Evolutionary conservation across 2,888 invertebrate species (phyloP).

Genomic region (Cheilosia soror): DNA sequence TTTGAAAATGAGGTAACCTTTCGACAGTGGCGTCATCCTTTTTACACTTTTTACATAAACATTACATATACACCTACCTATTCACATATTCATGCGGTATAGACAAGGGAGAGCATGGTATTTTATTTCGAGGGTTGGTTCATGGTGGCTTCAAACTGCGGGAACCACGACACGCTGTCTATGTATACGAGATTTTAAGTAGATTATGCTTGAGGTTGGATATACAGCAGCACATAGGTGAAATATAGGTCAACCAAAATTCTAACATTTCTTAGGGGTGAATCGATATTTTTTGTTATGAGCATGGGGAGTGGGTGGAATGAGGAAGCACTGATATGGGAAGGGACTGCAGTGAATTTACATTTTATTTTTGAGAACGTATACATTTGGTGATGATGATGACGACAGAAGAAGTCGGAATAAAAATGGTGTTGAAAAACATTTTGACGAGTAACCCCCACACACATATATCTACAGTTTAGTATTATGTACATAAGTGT

Average conservation of each 20-base stretch:
- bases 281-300: conserved; percentile 10
- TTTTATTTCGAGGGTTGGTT: conserved; percentile 16
- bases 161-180: conserved; percentile 25
- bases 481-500: too few species aligned
- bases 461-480: too few species aligned
- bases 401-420: too few species aligned
- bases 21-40: conserved; percentile 33
- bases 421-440: too few species aligned
- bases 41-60: background rate
- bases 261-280: background rate
- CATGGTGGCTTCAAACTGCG: background rate
- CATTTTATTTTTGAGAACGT: background rate
- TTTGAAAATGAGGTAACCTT: conserved; percentile 32
- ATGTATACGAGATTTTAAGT: conserved; percentile 15
- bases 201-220: conserved; percentile 19
- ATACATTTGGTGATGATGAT: background rate
- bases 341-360: conserved; percentile 9
- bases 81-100: background rate
- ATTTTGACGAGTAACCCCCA: too few species aligned
- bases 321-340: background rate
- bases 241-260: conserved; percentile 34
- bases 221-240: background rate
- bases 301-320: background rate
- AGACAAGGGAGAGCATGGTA: background rate
- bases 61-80: background rate